These are phyloP conservation scores for Muschampia plurimacula DNA, from an alignment of 2,888 invertebrate genomes.

Conservation along the genomic window DNA sequence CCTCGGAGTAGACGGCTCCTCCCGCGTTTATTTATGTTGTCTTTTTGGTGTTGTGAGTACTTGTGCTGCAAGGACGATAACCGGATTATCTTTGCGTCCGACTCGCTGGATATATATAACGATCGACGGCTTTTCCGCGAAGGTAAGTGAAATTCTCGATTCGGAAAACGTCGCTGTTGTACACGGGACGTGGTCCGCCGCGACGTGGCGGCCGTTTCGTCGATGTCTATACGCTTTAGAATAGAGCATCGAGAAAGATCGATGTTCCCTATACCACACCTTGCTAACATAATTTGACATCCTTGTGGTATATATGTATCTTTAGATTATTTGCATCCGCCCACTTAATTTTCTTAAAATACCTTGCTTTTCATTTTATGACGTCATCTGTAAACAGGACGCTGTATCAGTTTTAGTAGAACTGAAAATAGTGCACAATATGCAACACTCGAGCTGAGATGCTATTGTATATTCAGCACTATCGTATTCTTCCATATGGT, in stretches of 20 bases:
- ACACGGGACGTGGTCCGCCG: slow-evolving; percentile 62
- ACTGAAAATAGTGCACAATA: slow-evolving; percentile 34
- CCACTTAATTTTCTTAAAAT: slow-evolving; percentile 31
- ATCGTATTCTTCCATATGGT: slow-evolving; percentile 80
- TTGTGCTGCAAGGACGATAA: slow-evolving; percentile 83
- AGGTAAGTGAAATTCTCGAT: slow-evolving; percentile 73
- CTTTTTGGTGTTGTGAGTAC: slow-evolving; percentile 85
- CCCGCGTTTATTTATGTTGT: slow-evolving; percentile 84
- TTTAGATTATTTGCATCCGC: slow-evolving; percentile 1
- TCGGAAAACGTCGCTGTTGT: slow-evolving; percentile 58
- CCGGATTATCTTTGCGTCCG: slow-evolving; percentile 83
- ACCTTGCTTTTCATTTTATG: slow-evolving; percentile 48
- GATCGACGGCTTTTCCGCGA: slow-evolving; percentile 68
- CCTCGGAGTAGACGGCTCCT: slow-evolving; percentile 66
- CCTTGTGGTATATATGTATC: slow-evolving; percentile 12
- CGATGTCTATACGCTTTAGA: slow-evolving; percentile 59
- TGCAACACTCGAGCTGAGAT: slow-evolving; percentile 48
- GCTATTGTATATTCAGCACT: slow-evolving; percentile 72
- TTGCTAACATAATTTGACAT: slow-evolving; percentile 43
- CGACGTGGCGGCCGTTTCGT: slow-evolving; percentile 76
- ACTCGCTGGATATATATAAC: slow-evolving; percentile 81
- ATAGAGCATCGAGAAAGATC: slow-evolving; percentile 61
- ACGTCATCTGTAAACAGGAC: slow-evolving; percentile 57
- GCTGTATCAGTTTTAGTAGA: slow-evolving; percentile 43
- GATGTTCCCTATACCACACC: slow-evolving; percentile 48